Evolutionary conservation across 2,797 vertebrate genomes (phyloP), one percentile per base, ranked within the genome.

Genomic region (Pangasius sanitwongsei): DNA sequence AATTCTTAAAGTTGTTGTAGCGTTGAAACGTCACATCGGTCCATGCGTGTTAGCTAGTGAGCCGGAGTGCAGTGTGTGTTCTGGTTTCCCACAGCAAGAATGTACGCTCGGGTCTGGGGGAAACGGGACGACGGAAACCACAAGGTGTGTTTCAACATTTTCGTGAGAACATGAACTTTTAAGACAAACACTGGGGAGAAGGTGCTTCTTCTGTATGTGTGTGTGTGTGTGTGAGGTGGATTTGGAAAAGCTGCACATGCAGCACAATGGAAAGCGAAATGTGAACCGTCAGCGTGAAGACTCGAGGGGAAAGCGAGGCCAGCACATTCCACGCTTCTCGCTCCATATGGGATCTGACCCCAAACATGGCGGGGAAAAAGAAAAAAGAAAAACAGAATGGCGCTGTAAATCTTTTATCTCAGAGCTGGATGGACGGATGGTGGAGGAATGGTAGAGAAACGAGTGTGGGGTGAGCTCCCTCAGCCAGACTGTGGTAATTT

Each of bases 261-360:
- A 94, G 95, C 93, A 94, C 93, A 93, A 91, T 92, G 93, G 93
- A 94, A 94, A 93, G 93, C 90, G 93, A 94, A 94, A 95, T 94
- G 92, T 95, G 94, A 95, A 94, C 91, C 92, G 94, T 96, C 95
- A 96, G 95, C 95, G 93, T 94, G 95, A 93, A 94, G 94, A 93
- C 87, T 63, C 90, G 92, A 92, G 88, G 90, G 88, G 93, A 93
- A 89, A 72, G 92, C 89, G 90, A 94, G 93, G 88, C 92, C 91
- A 94, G 95, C 94, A 95, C 95, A 96, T 96, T 96, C 95, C 95
- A 94, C 89, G 55, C 87, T 93, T 91, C 25, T 87, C 93, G 86
- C 94, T 93, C 90, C 92, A 89, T 95, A 91, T 95, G 95, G 93
- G 93, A 96, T 94, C 94, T 92, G 86, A 93, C 93, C 94, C 91